These are phyloP conservation scores for Pristionchus mayeri DNA, from an alignment of 2,888 invertebrate genomes.

Conservation along the genomic window DNA sequence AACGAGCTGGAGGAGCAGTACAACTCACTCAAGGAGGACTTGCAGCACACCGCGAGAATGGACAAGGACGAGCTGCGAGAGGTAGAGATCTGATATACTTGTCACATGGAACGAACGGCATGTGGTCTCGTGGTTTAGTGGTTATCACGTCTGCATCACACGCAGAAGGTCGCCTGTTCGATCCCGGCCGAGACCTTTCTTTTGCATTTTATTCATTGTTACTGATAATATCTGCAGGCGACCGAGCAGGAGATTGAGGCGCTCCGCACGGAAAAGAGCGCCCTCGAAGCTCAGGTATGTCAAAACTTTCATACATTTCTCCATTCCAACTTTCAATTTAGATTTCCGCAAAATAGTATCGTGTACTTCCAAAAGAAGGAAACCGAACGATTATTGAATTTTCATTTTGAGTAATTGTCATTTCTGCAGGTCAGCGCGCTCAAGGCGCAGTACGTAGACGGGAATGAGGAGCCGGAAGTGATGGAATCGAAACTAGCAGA, in stretches of 20 bases:
- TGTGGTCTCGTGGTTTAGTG: too few relatives aligned
- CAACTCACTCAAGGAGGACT: slow-evolving; percentile 70
- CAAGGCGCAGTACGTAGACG: slow-evolving; percentile 59
- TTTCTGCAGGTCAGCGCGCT: slow-evolving; percentile 64
- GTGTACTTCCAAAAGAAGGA: too few relatives aligned
- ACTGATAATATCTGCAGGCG: slow-evolving; percentile 54
- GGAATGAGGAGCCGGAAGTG: slow-evolving; percentile 54
- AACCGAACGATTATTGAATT: too few relatives aligned
- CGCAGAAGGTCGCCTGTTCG: too few relatives aligned
- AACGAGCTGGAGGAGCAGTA: slow-evolving; percentile 76
- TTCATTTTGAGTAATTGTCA: too few relatives aligned
- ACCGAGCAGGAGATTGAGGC: slow-evolving; percentile 69
- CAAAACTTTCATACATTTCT: too few relatives aligned
- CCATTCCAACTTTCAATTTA: too few relatives aligned
- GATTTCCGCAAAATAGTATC: too few relatives aligned
- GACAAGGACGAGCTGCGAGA: slow-evolving; percentile 66
- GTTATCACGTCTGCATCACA: too few relatives aligned
- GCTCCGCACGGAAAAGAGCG: slow-evolving; percentile 63
- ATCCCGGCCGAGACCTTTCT: too few relatives aligned
- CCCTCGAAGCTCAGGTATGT: slow-evolving; percentile 64
- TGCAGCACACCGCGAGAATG: slow-evolving; percentile 65
- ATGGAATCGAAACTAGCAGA: slow-evolving; percentile 59
- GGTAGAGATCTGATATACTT: slow-evolving; percentile 28
- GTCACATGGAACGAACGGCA: neutral
- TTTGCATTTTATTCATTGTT: too few relatives aligned